Evolutionary conservation across 2,888 invertebrate species (phyloP).

Genomic region (Acleris emargana): DNA sequence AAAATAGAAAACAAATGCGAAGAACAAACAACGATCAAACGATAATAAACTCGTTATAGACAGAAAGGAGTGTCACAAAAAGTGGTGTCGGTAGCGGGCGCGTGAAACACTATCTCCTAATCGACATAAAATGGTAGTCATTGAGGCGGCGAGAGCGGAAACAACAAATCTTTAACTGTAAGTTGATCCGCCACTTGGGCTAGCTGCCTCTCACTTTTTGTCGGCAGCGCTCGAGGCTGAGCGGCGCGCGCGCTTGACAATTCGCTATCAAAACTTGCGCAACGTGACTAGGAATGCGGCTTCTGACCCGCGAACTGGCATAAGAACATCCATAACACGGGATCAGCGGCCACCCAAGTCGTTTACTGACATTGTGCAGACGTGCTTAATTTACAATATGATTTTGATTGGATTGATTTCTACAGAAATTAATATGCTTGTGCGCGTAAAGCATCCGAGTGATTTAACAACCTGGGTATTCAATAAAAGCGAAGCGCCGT

Average conservation of each 20-base stretch:
- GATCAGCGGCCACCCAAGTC: conserved; percentile 71
- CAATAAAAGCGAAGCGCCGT: conserved; percentile 56
- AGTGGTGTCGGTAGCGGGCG: conserved; percentile 79
- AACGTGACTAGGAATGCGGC: conserved; percentile 63
- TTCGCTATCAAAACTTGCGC: conserved; percentile 66
- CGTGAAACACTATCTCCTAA: conserved; percentile 81
- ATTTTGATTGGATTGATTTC: conserved; percentile 67
- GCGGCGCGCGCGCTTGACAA: conserved; percentile 58
- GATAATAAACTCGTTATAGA: conserved; percentile 78
- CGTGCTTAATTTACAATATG: conserved; percentile 65
- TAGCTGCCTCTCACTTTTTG: conserved; percentile 74
- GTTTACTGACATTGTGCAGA: conserved; percentile 54
- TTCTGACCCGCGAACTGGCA: conserved; percentile 70
- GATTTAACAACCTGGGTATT: conserved; percentile 44
- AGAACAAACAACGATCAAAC: conserved; percentile 63
- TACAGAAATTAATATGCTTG: conserved; percentile 58
- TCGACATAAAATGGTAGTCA: conserved; percentile 83
- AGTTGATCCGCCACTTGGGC: conserved; percentile 64
- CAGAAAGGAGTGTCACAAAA: conserved; percentile 79
- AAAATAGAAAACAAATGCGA: conserved; percentile 53
- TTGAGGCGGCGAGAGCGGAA: conserved; percentile 80
- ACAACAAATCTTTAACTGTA: conserved; percentile 78
- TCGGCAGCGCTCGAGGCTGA: conserved; percentile 52
- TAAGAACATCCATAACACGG: conserved; percentile 61
- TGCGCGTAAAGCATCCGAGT: conserved; percentile 39